phyloP scores from a whole-genome alignment of 2,888 invertebrate genomes.

The Sialis fuliginosa region DNA sequence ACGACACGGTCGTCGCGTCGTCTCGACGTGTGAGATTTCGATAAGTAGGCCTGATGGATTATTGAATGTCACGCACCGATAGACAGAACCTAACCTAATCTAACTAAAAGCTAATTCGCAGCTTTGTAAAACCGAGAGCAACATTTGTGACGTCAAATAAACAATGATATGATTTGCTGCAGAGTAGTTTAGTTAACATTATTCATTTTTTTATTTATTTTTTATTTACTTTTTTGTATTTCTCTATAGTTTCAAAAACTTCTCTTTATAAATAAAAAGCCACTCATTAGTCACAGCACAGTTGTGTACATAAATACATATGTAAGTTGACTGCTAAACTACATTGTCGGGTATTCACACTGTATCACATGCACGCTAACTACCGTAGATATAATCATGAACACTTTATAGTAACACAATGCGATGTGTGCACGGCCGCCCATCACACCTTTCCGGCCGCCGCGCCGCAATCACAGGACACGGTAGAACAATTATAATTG shows the following conservation, averaged over 20 bases:
- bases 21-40: neutral
- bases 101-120: slow-evolving; percentile 7
- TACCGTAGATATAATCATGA: slow-evolving; percentile 8
- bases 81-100: neutral
- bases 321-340: no score
- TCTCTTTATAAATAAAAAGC: slow-evolving; percentile 30
- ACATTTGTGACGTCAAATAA: neutral
- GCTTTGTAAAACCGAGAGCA: neutral
- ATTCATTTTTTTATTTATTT: neutral
- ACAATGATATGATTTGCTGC: neutral
- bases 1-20: no score
- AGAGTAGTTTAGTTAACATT: neutral
- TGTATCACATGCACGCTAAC: no score
- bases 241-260: slow-evolving; percentile 12
- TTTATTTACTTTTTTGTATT: slow-evolving; percentile 1
- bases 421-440: slow-evolving; percentile 17
- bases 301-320: slow-evolving; percentile 30
- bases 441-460: neutral
- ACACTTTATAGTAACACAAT: slow-evolving; percentile 26
- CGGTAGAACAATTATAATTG: neutral
- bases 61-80: slow-evolving; percentile 2
- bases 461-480: neutral
- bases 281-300: slow-evolving; percentile 38
- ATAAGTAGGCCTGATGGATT: slow-evolving; percentile 2
- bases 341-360: no score